These are phyloP conservation scores for Nipponacmea schrenckii DNA, from an alignment of 2,888 invertebrate genomes.

Conservation along the genomic window DNA sequence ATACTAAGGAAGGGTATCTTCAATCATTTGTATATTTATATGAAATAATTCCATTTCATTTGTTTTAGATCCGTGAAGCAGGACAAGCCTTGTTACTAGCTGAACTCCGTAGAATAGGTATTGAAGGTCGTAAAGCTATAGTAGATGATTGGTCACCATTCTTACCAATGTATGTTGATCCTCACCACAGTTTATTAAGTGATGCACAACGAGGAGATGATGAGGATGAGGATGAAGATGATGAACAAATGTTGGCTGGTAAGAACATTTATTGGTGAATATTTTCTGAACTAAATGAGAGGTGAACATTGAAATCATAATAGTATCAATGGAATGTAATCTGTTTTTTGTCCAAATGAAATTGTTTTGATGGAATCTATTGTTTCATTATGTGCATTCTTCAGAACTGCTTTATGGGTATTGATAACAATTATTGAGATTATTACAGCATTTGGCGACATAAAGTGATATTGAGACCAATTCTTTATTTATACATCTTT, in stretches of 20 bases:
- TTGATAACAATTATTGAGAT: no score
- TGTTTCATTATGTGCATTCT: no score
- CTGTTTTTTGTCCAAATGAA: no score
- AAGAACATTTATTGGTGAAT: neutral
- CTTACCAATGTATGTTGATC: constrained; percentile 78
- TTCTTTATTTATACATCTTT: neutral
- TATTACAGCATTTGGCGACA: no score
- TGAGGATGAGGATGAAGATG: constrained; percentile 53
- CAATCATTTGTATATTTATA: no score
- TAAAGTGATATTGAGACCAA: neutral
- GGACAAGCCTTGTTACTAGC: constrained; percentile 94
- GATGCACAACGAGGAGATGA: constrained; percentile 38
- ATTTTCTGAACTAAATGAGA: neutral
- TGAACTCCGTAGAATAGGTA: constrained; percentile 87
- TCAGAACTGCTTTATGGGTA: no score
- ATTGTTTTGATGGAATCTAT: no score
- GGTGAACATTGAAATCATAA: neutral
- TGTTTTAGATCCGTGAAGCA: constrained; percentile 82
- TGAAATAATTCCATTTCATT: neutral
- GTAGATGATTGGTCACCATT: constrained; percentile 97
- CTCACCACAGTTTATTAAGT: constrained; percentile 67
- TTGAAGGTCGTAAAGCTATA: constrained; percentile 89
- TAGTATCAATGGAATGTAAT: neutral
- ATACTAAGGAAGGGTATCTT: no score
- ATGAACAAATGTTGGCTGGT: constrained; percentile 45